Evolutionary conservation across 2,888 invertebrate genomes (phyloP).

Genomic region (Acrobasis suavella): DNA sequence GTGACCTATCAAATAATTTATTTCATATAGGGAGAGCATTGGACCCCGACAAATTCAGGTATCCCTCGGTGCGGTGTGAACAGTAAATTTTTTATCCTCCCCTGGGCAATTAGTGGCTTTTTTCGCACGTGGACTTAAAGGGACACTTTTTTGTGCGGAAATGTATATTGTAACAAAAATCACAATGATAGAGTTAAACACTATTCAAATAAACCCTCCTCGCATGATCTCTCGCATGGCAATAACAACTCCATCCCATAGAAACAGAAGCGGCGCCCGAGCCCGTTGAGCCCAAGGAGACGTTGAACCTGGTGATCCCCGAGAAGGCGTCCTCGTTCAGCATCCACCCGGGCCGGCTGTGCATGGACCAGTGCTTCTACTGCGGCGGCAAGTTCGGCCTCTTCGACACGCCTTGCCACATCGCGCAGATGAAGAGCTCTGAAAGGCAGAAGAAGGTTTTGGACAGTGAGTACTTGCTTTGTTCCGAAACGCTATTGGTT

Average conservation of each 20-base stretch:
- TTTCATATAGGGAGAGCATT: no score
- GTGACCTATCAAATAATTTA: no score
- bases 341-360: slow-evolving; percentile 91
- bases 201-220: background rate
- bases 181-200: no score
- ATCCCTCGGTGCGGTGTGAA: no score
- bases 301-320: slow-evolving; percentile 89
- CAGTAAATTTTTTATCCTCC: no score
- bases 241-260: slow-evolving; percentile 32
- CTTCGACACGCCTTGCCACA: slow-evolving; percentile 93
- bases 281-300: slow-evolving; percentile 72
- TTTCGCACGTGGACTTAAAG: no score
- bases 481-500: no score
- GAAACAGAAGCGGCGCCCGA: slow-evolving; percentile 66
- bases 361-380: slow-evolving; percentile 93
- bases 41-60: no score
- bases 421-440: slow-evolving; percentile 91
- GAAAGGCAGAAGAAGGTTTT: slow-evolving; percentile 92
- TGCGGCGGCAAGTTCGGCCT: slow-evolving; percentile 94
- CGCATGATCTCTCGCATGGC: slow-evolving; percentile 17
- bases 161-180: no score
- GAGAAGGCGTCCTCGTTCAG: slow-evolving; percentile 94
- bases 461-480: slow-evolving; percentile 80
- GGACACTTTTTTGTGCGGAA: no score
- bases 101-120: no score